A percentile compares a stretch with the other conserved stretches of the same genome.
Conservation (phyloP, 2,888 invertebrate species). For the Dexiosoma caninum region DNA sequence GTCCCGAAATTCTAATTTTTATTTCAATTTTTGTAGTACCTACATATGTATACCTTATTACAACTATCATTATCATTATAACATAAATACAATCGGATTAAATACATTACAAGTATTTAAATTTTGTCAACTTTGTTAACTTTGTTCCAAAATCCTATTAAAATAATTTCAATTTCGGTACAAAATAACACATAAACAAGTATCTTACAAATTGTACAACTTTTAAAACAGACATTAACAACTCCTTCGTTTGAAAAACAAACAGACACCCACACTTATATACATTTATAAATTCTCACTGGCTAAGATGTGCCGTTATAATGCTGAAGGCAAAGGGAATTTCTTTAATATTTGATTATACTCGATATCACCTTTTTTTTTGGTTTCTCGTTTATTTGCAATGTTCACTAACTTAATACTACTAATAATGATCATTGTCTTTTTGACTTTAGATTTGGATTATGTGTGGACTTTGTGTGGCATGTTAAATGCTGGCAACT, state of each 20-base stretch:
- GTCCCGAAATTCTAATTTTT: no score
- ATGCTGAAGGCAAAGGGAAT: not conserved
- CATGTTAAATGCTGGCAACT: conserved; percentile 65
- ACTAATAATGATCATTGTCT: conserved; percentile 67
- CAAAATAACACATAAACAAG: not conserved
- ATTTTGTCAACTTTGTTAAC: not conserved
- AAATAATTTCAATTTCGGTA: not conserved
- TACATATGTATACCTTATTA: no score
- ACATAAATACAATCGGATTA: not conserved
- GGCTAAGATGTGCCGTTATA: not conserved
- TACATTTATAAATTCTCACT: not conserved
- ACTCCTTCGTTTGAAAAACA: conserved; percentile 2
- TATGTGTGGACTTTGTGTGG: conserved; percentile 68
- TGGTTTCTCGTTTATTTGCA: conserved; percentile 30
- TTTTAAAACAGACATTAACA: conserved; percentile 19
- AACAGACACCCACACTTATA: not conserved
- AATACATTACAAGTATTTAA: not conserved
- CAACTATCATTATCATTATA: no score
- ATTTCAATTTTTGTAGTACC: no score
- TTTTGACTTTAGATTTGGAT: conserved; percentile 70
- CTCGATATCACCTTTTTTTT: not conserved
- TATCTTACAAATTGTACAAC: not conserved
- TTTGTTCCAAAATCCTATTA: not conserved
- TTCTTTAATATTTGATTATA: conserved; percentile 22
- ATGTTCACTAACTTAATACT: conserved; percentile 47